Evolutionary conservation across 2,888 invertebrate genomes (phyloP).

Genomic region (Limnephilus rhombicus): DNA sequence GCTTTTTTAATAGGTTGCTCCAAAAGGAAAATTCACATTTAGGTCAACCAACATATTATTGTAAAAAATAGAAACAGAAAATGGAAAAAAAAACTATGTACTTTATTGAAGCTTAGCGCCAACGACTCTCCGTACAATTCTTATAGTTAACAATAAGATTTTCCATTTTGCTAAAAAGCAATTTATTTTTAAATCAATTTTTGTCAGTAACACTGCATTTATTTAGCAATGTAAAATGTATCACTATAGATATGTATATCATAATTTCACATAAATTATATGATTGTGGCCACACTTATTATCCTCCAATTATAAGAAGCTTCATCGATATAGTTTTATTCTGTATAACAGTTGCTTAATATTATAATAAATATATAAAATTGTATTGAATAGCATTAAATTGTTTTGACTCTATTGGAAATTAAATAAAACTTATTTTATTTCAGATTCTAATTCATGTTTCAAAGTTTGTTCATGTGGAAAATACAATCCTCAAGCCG

Average conservation of each 20-base stretch:
- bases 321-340: slow-evolving; percentile 34
- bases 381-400: slow-evolving; percentile 40
- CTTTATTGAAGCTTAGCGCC: not conserved
- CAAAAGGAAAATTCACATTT: not conserved
- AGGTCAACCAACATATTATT: not conserved
- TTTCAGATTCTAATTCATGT: slow-evolving; percentile 38
- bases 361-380: slow-evolving; percentile 38
- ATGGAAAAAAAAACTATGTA: not conserved
- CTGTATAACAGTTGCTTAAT: slow-evolving; percentile 51
- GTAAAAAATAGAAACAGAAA: not conserved
- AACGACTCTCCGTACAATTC: not conserved
- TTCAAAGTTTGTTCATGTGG: not conserved
- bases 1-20: slow-evolving; percentile 21
- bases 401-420: slow-evolving; percentile 43
- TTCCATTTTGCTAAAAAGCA: not conserved
- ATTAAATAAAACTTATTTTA: slow-evolving; percentile 48
- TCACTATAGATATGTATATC: not conserved
- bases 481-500: not conserved
- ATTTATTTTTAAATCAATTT: not conserved
- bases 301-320: slow-evolving; percentile 30
- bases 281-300: not conserved
- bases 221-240: not conserved
- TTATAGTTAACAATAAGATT: not conserved
- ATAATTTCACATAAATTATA: not conserved
- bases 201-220: not conserved